phyloP scores from a whole-genome alignment of 2,113 vertebrate species.

The Ibidorhyncha struthersii region DNA sequence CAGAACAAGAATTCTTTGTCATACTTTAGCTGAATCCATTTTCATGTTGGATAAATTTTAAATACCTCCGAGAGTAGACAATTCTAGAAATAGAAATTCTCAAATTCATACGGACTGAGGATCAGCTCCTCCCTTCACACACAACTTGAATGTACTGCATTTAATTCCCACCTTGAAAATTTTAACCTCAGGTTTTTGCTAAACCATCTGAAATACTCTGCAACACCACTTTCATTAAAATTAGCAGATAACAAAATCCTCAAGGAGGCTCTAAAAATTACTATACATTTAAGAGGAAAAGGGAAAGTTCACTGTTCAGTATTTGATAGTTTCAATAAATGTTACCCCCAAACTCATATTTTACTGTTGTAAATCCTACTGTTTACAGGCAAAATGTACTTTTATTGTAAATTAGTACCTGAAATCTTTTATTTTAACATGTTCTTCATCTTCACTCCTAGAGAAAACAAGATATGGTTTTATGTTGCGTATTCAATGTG shows the following conservation, averaged over 20 bases:
- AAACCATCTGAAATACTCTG: not conserved
- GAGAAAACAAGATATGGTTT: constrained; percentile 11
- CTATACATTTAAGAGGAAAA: not conserved
- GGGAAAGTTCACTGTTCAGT: not conserved
- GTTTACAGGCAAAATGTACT: not conserved
- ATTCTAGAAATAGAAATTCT: not conserved
- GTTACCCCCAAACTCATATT: not conserved
- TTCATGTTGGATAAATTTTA: not conserved
- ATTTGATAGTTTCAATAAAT: not conserved
- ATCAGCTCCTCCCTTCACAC: not conserved
- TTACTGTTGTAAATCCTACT: not conserved
- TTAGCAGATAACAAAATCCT: not conserved
- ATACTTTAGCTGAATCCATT: not conserved
- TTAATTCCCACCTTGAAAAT: not conserved
- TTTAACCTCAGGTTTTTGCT: not conserved
- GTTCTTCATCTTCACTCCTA: constrained; percentile 87
- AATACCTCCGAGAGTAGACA: not conserved
- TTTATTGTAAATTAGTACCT: constrained; percentile 72
- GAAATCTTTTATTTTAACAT: constrained; percentile 87
- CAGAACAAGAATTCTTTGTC: not conserved
- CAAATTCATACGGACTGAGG: not conserved
- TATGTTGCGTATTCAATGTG: not conserved
- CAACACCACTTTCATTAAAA: not conserved
- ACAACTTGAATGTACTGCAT: not conserved
- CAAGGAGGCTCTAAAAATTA: not conserved